These are phyloP conservation scores for Aphodius sticticus DNA, from an alignment of 2,888 invertebrate species.

Conservation along the genomic window DNA sequence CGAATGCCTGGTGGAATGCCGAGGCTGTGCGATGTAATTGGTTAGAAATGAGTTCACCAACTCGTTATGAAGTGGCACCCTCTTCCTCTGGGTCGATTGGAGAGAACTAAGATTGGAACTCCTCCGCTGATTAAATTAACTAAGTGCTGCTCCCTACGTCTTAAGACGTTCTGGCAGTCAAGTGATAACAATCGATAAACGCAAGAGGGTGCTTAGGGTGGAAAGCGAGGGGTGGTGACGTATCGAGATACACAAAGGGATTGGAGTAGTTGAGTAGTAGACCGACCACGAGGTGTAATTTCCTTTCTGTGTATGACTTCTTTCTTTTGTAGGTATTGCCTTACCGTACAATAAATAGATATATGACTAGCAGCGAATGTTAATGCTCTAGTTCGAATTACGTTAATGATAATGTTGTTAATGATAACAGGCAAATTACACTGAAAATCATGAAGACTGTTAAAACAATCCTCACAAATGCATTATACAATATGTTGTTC, in stretches of 20 bases:
- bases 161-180: slow-evolving; percentile 38
- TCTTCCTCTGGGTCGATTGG: not conserved
- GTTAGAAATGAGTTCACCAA: slow-evolving; percentile 35
- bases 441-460: too few relatives aligned
- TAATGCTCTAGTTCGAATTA: slow-evolving; percentile 40
- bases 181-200: slow-evolving; percentile 41
- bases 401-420: slow-evolving; percentile 11
- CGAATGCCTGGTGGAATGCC: slow-evolving; percentile 21
- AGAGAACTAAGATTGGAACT: slow-evolving; percentile 6
- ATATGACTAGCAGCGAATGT: not conserved
- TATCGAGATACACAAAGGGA: not conserved
- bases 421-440: too few relatives aligned
- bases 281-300: not conserved
- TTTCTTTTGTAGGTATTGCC: too few relatives aligned
- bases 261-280: not conserved
- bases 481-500: too few relatives aligned
- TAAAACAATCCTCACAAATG: too few relatives aligned
- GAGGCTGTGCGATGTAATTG: slow-evolving; percentile 27
- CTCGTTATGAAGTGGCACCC: slow-evolving; percentile 36
- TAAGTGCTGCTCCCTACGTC: slow-evolving; percentile 37
- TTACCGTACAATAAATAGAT: too few relatives aligned
- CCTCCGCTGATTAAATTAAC: slow-evolving; percentile 41
- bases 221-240: not conserved
- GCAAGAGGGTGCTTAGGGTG: not conserved
- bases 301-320: too few relatives aligned